Base-by-base conservation (phyloP, 2,888 invertebrate species). In the Ophion ventricosus region DNA sequence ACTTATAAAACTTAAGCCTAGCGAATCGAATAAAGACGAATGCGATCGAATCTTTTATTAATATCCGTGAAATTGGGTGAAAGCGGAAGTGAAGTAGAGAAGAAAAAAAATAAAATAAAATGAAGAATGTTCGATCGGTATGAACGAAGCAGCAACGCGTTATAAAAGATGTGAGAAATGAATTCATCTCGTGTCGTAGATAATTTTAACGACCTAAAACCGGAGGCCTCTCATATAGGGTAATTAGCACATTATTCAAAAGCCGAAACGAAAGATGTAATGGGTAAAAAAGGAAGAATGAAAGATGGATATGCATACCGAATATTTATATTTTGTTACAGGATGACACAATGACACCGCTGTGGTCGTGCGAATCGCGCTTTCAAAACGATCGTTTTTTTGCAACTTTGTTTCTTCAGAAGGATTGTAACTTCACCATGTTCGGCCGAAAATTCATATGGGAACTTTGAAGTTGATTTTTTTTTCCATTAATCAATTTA, bases 271-370 rank as follows among this genome's bases (percentile, higher is more conserved):
- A 89, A 88, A 88, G 90, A 87, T 49, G 17, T 83, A 87, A 49
- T 88, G 89, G 90, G 86, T 83, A 73, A 35, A 77, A 26, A 29
- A 59, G 11, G 11, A 67, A 59, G n/a, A 14, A 75, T n/a, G 35
- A 72, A 56, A 72, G 88, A 90, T 87, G 87, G 85, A 88, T 88
- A 92, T 90, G 91, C 91, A 91, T 91, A 92, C 90, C 91, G 90
- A 92, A 77, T 92, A 92, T 93, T 93, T 93, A 93, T 93, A 93
- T 93, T 93, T 93, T 93, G 93, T 93, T 93, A 93, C 93, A 93
- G 93, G 91, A 91, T 88, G 89, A 90, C 82, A 84, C 88, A 88
- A 90, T 90, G 88, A 90, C 89, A 90, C 84, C 86, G 90, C 90
- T 90, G 91, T 89, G 91, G 87, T 91, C 88, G 89, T 89, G 86